Percentiles rank a stretch among this genome's conserved stretches.
Conservation (phyloP, 2,888 invertebrate species). For the Panopea generosa region DNA sequence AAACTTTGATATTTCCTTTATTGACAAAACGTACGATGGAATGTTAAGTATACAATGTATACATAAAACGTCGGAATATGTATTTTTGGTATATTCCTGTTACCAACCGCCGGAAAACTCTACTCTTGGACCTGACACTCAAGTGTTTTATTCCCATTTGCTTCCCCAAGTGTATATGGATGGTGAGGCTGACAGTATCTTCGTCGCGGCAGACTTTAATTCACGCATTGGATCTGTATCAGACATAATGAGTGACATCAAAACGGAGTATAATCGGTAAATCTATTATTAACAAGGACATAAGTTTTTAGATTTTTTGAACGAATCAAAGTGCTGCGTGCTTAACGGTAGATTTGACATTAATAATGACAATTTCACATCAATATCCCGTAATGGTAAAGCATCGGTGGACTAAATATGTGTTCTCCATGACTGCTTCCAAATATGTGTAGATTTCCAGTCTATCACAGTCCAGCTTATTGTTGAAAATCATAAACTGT, state of each 20-base stretch:
- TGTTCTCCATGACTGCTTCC: conserved; percentile 24
- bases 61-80: conserved; percentile 5
- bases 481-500: conserved; percentile 18
- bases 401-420: conserved; percentile 37
- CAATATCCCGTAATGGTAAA: conserved; percentile 19
- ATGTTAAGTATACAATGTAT: conserved; percentile 31
- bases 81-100: conserved; percentile 6
- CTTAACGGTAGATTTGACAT: conserved; percentile 19
- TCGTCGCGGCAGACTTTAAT: conserved; percentile 41
- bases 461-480: conserved; percentile 1
- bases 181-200: conserved; percentile 26
- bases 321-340: conserved; percentile 29
- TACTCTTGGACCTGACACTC: conserved; percentile 36
- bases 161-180: conserved; percentile 32
- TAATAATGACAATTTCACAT: conserved; percentile 26
- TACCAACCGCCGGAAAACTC: conserved; percentile 35
- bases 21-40: conserved; percentile 37
- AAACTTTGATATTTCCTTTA: conserved; percentile 21
- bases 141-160: conserved; percentile 31
- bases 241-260: conserved; percentile 25
- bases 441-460: conserved; percentile 9
- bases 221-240: conserved; percentile 32
- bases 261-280: not conserved
- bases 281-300: conserved; percentile 28
- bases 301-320: conserved; percentile 20